phyloP scores from a whole-genome alignment of 2,797 vertebrate genomes.

The Channallabes apus region DNA sequence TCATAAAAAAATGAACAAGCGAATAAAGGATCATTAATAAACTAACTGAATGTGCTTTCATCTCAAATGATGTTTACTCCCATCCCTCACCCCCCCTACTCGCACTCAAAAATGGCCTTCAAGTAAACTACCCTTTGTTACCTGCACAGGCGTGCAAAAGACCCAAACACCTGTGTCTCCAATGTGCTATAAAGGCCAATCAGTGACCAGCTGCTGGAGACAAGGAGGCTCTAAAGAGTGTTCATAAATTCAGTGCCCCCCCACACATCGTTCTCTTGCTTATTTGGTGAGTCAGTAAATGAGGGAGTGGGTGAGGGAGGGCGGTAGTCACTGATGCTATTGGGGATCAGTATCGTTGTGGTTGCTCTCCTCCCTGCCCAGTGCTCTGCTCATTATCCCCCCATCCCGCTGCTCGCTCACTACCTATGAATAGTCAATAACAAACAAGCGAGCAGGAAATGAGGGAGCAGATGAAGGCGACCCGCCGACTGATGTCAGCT shows the following conservation, averaged over 20 bases:
- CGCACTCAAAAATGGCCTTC: slow-evolving; percentile 1
- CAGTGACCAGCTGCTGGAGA: slow-evolving; percentile 39
- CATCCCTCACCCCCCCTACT: background rate
- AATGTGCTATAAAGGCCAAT: slow-evolving; percentile 56
- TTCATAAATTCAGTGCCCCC: background rate
- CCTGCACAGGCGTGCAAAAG: background rate
- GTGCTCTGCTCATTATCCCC: slow-evolving; percentile 53
- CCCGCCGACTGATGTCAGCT: slow-evolving; percentile 35
- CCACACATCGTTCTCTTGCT: background rate
- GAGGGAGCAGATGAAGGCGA: slow-evolving; percentile 50
- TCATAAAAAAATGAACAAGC: background rate
- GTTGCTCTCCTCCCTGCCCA: slow-evolving; percentile 47
- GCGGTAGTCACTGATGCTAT: slow-evolving; percentile 39
- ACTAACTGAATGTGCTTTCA: background rate
- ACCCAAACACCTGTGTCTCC: slow-evolving; percentile 53
- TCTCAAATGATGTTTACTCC: background rate
- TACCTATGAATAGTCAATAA: slow-evolving; percentile 61
- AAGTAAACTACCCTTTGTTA: background rate
- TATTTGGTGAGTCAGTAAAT: slow-evolving; percentile 26
- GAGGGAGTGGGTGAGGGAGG: slow-evolving; percentile 12
- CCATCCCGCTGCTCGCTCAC: slow-evolving; percentile 51
- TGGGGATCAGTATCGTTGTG: slow-evolving; percentile 53
- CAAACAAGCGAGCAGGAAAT: slow-evolving; percentile 59
- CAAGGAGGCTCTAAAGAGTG: slow-evolving; percentile 38
- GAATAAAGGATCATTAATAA: background rate